Evolutionary conservation across 1,140 invertebrate species (phyloP), one percentile per base, ranked within the genome.

Genomic region (Macrocentrus cingulum): DNA sequence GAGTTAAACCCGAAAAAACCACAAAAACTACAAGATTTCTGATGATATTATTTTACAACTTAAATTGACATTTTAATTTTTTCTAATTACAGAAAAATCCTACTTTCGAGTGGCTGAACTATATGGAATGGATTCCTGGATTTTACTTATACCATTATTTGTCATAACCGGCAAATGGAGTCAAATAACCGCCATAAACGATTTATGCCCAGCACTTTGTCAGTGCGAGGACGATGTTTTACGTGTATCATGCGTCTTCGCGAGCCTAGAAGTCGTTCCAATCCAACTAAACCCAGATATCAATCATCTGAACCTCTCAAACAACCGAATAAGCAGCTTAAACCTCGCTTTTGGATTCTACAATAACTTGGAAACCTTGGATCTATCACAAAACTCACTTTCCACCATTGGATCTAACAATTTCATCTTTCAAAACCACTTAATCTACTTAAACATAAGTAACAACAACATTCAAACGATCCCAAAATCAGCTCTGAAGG

Each of bases 251-350:
- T 95, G 92, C 72, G 86, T 87, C 55, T 84, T 85, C 61, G 89
- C 88, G 8, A 84, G 83, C 42, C 82, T 94, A 42, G 91, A 92
- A 71, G 87, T 92, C 62, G 88, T 94, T 23, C 92, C 92, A 25
- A 92, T 93, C 57, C 91, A 92, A 68, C 82, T 94, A 62, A 94
- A 94, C 71, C 90, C 90, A n/a, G 88, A 91, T 68, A 84, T 90
- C 23, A 84, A 84, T 18, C 84, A 87, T 69, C 87, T 92, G 66
- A 89, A 91, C 66, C 82, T 92, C 25, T 88, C 88, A 0, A 82
- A 84, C 61, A 92, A 92, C 70, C 82, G 85, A 39, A 90, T 92
- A 63, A 80, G 81, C 63, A 87, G 84, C 64, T 79, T 92, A 1
- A 84, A 87, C 44, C 88, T 87, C 66, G 86, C 88, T 1, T 84